phyloP scores from a whole-genome alignment of 1,140 invertebrate species.

The Aphidius ervi region DNA sequence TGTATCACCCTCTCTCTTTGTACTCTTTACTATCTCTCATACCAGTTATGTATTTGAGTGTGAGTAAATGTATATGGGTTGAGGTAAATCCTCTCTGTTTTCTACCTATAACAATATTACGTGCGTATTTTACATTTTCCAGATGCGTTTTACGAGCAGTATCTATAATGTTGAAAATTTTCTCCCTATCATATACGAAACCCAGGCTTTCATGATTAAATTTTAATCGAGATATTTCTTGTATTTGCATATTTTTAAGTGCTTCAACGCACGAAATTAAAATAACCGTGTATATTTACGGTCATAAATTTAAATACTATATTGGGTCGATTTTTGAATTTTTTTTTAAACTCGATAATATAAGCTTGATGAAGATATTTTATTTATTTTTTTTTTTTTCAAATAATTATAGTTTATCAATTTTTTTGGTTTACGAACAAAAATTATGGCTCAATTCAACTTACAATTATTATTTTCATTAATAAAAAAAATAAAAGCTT shows the following conservation, averaged over 20 bases:
- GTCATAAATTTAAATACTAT: too few species aligned
- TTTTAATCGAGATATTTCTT: slow-evolving; percentile 38
- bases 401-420: too few species aligned
- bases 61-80: neutral
- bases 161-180: neutral
- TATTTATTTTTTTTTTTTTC: too few species aligned
- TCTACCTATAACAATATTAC: slow-evolving; percentile 36
- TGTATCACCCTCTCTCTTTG: neutral
- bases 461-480: too few species aligned
- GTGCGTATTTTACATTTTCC: slow-evolving; percentile 45
- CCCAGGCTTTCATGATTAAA: slow-evolving; percentile 30
- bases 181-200: too few species aligned
- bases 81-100: slow-evolving; percentile 17
- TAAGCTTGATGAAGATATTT: too few species aligned
- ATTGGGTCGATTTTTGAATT: too few species aligned
- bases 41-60: neutral
- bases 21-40: too few species aligned
- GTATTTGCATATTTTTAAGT: slow-evolving; percentile 43
- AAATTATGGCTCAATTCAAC: too few species aligned
- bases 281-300: neutral
- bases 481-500: too few species aligned
- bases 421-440: too few species aligned
- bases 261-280: slow-evolving; percentile 17
- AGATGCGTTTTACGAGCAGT: slow-evolving; percentile 41
- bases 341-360: too few species aligned